phyloP scores from a whole-genome alignment of 2,113 vertebrate genomes.

The Miniopterus natalensis region DNA sequence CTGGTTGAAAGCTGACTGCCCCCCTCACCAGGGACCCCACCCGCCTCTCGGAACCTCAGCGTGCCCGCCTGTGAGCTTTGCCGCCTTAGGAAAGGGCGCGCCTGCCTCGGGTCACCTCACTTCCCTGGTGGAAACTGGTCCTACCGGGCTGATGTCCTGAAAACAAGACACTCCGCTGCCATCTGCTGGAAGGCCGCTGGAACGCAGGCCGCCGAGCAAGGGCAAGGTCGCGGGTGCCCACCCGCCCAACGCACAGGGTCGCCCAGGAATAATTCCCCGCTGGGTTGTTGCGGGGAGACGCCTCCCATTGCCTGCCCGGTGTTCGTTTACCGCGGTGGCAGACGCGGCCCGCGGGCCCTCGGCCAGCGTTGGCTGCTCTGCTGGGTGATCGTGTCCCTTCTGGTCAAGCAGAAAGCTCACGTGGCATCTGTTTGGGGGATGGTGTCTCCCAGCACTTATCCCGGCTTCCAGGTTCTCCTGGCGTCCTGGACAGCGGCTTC shows the following conservation, averaged over 20 bases:
- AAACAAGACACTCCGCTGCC: constrained; percentile 73
- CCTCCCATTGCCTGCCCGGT: too few species aligned
- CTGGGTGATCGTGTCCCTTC: not conserved
- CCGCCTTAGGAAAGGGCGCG: not conserved
- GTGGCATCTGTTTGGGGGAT: not conserved
- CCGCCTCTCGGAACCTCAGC: not conserved
- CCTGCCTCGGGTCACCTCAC: not conserved
- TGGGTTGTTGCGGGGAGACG: not conserved
- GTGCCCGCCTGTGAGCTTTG: not conserved
- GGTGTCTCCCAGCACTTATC: too few species aligned
- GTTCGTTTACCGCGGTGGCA: not conserved
- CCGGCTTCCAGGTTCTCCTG: not conserved
- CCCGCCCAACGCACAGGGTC: not conserved
- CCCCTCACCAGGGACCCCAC: too few species aligned
- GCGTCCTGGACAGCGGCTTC: not conserved
- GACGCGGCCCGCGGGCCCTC: not conserved
- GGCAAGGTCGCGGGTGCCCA: too few species aligned
- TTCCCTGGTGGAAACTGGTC: not conserved
- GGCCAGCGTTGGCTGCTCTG: not conserved
- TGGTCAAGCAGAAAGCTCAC: not conserved
- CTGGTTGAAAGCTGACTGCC: not conserved
- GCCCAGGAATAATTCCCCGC: too few species aligned
- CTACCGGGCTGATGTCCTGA: rapidly evolving
- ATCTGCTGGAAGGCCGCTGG: constrained; percentile 67
- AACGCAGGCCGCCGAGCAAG: not conserved